Base-by-base conservation (phyloP, 2,797 vertebrate species). In the Fratercula arctica region DNA sequence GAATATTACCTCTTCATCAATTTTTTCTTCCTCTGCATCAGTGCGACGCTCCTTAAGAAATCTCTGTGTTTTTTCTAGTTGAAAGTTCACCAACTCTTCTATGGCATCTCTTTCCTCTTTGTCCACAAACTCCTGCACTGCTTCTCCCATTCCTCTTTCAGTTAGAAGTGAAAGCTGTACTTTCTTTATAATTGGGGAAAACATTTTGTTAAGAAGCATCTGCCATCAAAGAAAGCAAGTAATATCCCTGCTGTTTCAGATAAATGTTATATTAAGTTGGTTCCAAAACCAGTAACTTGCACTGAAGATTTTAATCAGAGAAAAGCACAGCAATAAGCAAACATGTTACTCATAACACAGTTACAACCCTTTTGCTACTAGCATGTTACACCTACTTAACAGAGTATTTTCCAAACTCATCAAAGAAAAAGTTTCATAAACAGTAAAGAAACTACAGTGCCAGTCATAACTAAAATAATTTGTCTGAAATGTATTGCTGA, bases 31-130 rank as follows among this genome's bases (percentile, higher is more conserved):
- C 48, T 98, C 98, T 57, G 95, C 98, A 91, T 98, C 98, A 7
- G 99, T 98, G 56, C 97, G 98, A 70, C 99, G 98, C 84, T 98
- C 98, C 97, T 98, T 98, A 67, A 99, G 99, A 98, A 99, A 99
- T 37, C 98, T 98, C 87, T 99, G 99, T 1, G 99, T 99, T 97
- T 99, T 99, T 96, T 99, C 99, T 72, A 99, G 98, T 81, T 99
- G 99, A 96, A 99, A 99, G 90, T 98, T 99, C 94, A 99, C 99
- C 83, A 99, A 79, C 87, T 99, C 99, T 95, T 99, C 99, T 60
- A 99, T 99, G 90, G 99, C 99, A 56, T 99, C 99, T 94, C 98
- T 99, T 82, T 99, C 99, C 43, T 99, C 99, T 97, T 99, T 99
- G 96, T 99, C 99, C 76, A 99, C 99, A 97, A 99, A 99, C 96